Evolutionary conservation across 2,113 vertebrate species (phyloP), one percentile per base, ranked within the genome.

Genomic region (Tautogolabrus adspersus): DNA sequence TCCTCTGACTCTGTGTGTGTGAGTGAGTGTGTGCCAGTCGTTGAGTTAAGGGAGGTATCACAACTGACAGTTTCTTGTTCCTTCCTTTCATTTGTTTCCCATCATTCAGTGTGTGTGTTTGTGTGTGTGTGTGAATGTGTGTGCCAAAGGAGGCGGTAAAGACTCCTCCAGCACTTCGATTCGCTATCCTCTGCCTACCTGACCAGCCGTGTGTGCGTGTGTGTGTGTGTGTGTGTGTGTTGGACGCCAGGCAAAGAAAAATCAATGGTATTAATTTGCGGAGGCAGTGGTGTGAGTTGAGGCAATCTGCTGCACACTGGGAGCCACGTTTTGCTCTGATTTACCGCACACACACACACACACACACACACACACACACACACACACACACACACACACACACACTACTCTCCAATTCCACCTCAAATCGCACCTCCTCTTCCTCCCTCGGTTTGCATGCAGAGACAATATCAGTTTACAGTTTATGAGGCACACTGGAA

Each of bases 211-310:
- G 46, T 61, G 60, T 86, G 56, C 64, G 42, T 70, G 42, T 74
- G 72, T 65, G 37, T 64, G 52, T 77, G 56, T 64, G 59, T 74
- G 58, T 64, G 60, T 86, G 56, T 71, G 59, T 47, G 72, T 71
- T 78, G 78, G 80, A 90, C 23, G 61, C 44, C 47, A 82, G 75
- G 89, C 88, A 92, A 87, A 90, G 76, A 73, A 89, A 94, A 94
- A 95, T 95, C 93, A 93, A 95, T 95, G 87, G 88, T 88, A 93
- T 93, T 94, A 91, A 94, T 95, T 94, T 94, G 93, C 70, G 22
- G 87, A 93, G 86, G 91, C 92, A 93, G 80, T 90, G 92, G 88
- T 91, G 91, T 93, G 93, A 93, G 91, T 91, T 92, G 91, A 93
- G 86, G 89, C 93, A 94, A 92, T 94, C 91, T 94, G 88, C 91